phyloP scores from a whole-genome alignment of 2,888 invertebrate genomes.

The Tipula lateralis region DNA sequence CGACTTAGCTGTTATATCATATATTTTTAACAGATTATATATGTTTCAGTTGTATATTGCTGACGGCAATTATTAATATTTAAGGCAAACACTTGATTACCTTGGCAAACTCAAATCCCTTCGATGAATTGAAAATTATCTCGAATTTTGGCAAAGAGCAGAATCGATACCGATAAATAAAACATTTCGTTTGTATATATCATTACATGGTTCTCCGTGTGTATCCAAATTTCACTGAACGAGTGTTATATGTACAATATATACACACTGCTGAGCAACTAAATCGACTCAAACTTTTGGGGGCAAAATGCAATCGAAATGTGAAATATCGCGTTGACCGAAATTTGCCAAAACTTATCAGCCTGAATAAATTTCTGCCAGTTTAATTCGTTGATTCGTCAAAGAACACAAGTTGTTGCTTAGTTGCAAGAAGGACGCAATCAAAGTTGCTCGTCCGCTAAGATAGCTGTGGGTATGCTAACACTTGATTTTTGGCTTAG shows the following conservation, averaged over 20 bases:
- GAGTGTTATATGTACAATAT: neutral
- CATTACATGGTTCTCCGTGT: neutral
- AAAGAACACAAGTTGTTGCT: too few relatives aligned
- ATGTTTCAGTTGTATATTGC: neutral
- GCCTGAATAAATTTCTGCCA: too few relatives aligned
- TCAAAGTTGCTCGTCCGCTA: too few relatives aligned
- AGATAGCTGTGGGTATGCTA: too few relatives aligned
- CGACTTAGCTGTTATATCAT: neutral
- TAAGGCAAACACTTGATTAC: neutral
- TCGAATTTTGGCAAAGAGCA: neutral
- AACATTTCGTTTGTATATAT: neutral
- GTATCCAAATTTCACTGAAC: neutral
- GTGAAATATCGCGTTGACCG: too few relatives aligned
- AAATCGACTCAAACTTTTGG: too few relatives aligned
- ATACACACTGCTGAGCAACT: neutral
- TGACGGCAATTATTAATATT: conserved; percentile 2
- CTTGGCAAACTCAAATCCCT: neutral
- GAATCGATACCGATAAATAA: conserved; percentile 1
- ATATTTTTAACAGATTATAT: neutral
- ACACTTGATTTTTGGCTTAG: too few relatives aligned
- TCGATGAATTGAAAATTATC: neutral
- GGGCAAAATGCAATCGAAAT: too few relatives aligned
- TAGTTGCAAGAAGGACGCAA: too few relatives aligned
- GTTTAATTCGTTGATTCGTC: too few relatives aligned
- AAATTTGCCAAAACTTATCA: too few relatives aligned